A percentile compares a stretch with the other conserved stretches of the same genome.
phyloP scores from a whole-genome alignment of 2,797 vertebrate genomes.

The Nasua narica region DNA sequence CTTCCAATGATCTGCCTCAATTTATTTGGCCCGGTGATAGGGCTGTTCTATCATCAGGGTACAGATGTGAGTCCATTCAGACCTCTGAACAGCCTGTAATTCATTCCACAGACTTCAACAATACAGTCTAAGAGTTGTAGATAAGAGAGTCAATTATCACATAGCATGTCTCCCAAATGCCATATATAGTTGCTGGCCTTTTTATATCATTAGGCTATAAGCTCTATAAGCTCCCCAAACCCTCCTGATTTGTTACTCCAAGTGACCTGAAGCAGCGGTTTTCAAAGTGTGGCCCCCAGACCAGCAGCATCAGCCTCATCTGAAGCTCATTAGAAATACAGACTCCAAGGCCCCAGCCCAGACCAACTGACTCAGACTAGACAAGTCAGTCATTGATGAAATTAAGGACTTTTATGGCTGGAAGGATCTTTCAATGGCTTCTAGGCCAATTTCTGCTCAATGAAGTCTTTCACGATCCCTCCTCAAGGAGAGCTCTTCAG shows the following conservation, averaged over 20 bases:
- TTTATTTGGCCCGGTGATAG: not conserved
- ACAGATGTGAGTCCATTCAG: not conserved
- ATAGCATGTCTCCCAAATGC: not conserved
- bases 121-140: not conserved
- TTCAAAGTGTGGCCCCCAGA: not conserved
- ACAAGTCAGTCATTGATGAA: not conserved
- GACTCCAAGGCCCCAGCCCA: not conserved
- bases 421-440: not conserved
- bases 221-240: not conserved
- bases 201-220: not conserved
- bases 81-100: not conserved
- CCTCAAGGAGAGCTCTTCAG: not conserved
- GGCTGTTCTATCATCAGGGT: not conserved
- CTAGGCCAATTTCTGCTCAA: not conserved
- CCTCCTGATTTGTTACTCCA: not conserved
- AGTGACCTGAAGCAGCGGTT: not conserved
- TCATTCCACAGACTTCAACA: not conserved
- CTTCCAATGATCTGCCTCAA: not conserved
- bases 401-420: not conserved
- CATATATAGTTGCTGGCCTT: not conserved
- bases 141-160: not conserved
- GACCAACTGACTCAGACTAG: not conserved
- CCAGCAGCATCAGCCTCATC: not conserved
- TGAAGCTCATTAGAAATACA: not conserved
- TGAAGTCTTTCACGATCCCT: not conserved